Percentiles rank a stretch among this genome's conserved stretches.
These are phyloP conservation scores for Channa argus DNA, from an alignment of 2,113 vertebrate species.

Conservation along the genomic window DNA sequence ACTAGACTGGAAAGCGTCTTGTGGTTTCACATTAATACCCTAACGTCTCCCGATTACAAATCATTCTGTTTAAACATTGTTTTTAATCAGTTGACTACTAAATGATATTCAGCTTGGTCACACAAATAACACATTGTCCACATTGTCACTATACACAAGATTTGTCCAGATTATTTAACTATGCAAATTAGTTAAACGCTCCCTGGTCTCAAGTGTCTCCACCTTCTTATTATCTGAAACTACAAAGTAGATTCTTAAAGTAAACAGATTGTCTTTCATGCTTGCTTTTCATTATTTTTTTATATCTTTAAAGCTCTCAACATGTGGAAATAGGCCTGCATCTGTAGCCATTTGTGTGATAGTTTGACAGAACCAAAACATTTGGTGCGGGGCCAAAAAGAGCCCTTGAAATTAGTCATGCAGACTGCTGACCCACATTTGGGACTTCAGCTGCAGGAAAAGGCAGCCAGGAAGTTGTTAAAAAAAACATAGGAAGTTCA, in stretches of 20 bases:
- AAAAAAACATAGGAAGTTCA: slow-evolving; percentile 60
- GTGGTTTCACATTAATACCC: too few relatives aligned
- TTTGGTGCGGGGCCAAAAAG: slow-evolving; percentile 28
- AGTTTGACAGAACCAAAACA: slow-evolving; percentile 45
- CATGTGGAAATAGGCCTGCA: neutral
- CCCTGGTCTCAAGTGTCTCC: too few relatives aligned
- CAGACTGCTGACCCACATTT: slow-evolving; percentile 75
- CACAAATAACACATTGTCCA: too few relatives aligned
- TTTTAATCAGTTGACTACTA: neutral
- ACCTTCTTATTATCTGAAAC: neutral
- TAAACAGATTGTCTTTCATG: neutral
- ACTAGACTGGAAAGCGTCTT: neutral
- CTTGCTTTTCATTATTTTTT: neutral
- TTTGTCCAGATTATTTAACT: too few relatives aligned
- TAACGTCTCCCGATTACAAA: neutral
- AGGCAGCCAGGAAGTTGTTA: slow-evolving; percentile 65
- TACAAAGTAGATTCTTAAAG: neutral
- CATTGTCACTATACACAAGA: too few relatives aligned
- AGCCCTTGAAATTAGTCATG: slow-evolving; percentile 62
- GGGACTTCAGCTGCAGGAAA: slow-evolving; percentile 54
- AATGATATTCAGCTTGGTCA: too few relatives aligned
- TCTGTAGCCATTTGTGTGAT: slow-evolving; percentile 25
- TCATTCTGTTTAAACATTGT: neutral
- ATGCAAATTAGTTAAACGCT: too few relatives aligned
- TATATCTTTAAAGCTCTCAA: neutral